Percentiles rank a stretch among this genome's conserved stretches.
These are phyloP conservation scores for Carettochelys insculpta DNA, from an alignment of 2,113 vertebrate species.

Conservation along the genomic window DNA sequence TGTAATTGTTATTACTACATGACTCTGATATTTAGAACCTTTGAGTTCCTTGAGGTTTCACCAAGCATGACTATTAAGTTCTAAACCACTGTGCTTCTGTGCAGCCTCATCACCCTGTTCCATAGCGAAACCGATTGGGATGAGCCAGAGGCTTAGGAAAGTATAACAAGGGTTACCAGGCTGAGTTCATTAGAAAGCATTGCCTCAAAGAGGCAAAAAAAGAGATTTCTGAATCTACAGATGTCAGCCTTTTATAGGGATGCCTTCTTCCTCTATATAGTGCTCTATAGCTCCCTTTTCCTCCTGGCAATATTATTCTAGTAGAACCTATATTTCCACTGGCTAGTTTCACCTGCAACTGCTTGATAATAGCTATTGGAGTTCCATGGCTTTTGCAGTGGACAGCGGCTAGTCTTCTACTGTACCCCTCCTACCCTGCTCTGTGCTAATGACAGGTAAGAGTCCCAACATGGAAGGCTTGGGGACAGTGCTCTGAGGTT, in stretches of 20 bases:
- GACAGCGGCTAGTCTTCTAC: background rate
- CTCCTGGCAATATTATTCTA: background rate
- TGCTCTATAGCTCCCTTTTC: background rate
- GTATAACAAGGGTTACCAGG: background rate
- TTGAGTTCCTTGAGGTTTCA: background rate
- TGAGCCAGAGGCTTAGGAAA: background rate
- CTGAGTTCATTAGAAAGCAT: background rate
- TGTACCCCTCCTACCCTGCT: background rate
- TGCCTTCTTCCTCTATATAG: background rate
- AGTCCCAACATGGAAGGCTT: background rate
- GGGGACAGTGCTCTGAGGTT: background rate
- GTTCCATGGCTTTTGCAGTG: background rate
- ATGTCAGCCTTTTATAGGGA: background rate
- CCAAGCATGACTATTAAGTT: background rate
- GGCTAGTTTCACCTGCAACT: no score
- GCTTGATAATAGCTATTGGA: background rate
- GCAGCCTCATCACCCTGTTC: rapidly evolving
- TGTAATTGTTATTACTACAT: background rate
- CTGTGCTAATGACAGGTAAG: background rate
- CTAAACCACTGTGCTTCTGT: background rate
- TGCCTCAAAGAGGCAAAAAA: background rate
- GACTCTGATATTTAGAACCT: background rate
- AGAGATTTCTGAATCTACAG: background rate
- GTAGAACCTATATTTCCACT: background rate
- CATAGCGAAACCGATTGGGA: background rate